Base-by-base conservation (phyloP, 1,140 invertebrate species). In the Ceratitis capitata region DNA sequence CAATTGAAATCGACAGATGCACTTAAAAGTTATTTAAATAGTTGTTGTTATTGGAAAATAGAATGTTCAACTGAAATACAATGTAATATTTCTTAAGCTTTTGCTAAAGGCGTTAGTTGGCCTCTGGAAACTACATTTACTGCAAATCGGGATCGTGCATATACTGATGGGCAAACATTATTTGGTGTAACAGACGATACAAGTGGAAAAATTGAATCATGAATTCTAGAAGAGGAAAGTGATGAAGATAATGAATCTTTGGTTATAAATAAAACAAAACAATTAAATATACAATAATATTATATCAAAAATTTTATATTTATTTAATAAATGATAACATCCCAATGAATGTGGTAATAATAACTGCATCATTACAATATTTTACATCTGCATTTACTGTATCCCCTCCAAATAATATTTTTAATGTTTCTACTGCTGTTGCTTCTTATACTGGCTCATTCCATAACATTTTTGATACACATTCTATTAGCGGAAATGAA, bases 401-500 rank as follows among this genome's bases (percentile, higher is more conserved):
- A 29, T 61, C n/a, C 9, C 58, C 58, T 61, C 26, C 23, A 0
- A 29, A n/a, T n/a, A n/a, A n/a, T n/a, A 61, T 29, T 61, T 61
- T 61, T 61, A 61, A 61, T 9, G 26, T 61, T 12, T 61, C 58
- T 1, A 26, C 5, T 9, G 58, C 58, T 29, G 58, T 4, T 9
- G 10, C 26, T 5, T 64, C 58, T 29, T 32, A 32, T 10, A 64
- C 1, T 9, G 58, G 58, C 19, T 35, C 58, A 64, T 64, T 64
- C 58, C 58, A 64, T 64, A 64, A 12, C 0, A 64, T 35, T 47
- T 87, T 86, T 53, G 90, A 85, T 0, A 90, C 87, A 85, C 85
- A 86, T 51, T 91, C 89, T 86, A 87, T 86, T 78, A 91, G 82
- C n/a, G 89, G 90, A 88, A 91, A 91, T 64, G 58, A 82, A 84